A percentile compares a stretch with the other conserved stretches of the same genome.
Conservation (phyloP, 2,113 vertebrate genomes). For the Oncorhynchus nerka region DNA sequence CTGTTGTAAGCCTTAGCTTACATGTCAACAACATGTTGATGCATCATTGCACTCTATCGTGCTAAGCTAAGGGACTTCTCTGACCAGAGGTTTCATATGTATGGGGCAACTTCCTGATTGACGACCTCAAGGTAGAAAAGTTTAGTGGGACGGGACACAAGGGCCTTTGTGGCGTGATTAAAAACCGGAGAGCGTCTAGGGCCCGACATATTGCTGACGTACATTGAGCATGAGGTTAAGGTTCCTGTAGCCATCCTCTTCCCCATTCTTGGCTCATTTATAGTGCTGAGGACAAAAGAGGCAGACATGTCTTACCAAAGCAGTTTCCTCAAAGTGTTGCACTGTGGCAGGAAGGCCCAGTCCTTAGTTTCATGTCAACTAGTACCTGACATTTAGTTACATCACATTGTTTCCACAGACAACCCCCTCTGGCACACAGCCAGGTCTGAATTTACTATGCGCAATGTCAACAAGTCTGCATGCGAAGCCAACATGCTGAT, state of each 20-base stretch:
- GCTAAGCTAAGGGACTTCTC: background rate
- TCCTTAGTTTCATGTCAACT: background rate
- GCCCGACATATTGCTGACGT: constrained; percentile 17
- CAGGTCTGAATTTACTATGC: background rate
- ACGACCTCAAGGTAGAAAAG: background rate
- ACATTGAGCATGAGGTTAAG: background rate
- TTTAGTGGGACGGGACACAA: constrained; percentile 3
- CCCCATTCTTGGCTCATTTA: constrained; percentile 10
- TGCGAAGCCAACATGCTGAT: background rate
- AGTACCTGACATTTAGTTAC: background rate
- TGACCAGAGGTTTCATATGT: background rate
- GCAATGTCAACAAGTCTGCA: background rate
- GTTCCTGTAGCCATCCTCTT: constrained; percentile 14
- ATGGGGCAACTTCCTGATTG: background rate
- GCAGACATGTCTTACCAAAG: constrained; percentile 4
- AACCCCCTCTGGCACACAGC: background rate
- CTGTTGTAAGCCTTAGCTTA: background rate
- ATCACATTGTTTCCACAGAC: no score
- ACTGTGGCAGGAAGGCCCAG: background rate
- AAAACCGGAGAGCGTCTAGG: constrained; percentile 3
- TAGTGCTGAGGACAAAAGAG: constrained; percentile 1
- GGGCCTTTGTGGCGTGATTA: background rate
- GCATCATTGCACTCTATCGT: background rate
- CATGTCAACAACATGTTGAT: background rate
- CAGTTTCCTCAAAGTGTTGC: constrained; percentile 3